Conservation (phyloP, 2,888 invertebrate species). For the Cryptus viduatorius region DNA sequence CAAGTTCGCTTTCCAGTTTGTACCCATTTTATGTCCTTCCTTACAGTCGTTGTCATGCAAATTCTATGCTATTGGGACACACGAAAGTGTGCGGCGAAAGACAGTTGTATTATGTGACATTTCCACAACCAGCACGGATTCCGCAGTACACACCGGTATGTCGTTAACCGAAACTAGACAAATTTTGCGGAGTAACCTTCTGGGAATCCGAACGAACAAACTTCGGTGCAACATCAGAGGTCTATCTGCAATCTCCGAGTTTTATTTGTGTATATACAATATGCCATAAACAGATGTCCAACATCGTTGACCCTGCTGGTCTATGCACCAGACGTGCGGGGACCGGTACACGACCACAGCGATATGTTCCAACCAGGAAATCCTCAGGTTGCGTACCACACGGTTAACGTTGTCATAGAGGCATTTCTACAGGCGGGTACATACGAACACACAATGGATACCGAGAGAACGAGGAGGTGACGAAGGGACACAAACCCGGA, state of each 20-base stretch:
- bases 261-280: constrained; percentile 52
- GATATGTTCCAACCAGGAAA: constrained; percentile 53
- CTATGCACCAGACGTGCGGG: neutral
- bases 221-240: constrained; percentile 6
- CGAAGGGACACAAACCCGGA: constrained; percentile 53
- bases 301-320: constrained; percentile 20
- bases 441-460: constrained; percentile 20
- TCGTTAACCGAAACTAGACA: constrained; percentile 50
- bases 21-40: constrained; percentile 20
- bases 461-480: constrained; percentile 35
- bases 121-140: constrained; percentile 63
- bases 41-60: constrained; percentile 52
- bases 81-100: constrained; percentile 48
- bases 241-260: constrained; percentile 56
- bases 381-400: constrained; percentile 52
- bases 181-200: constrained; percentile 50
- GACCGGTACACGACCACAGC: constrained; percentile 30
- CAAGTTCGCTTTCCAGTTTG: constrained; percentile 28
- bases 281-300: constrained; percentile 36
- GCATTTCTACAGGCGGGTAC: constrained; percentile 40
- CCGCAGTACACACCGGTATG: constrained; percentile 4
- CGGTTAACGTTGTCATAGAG: constrained; percentile 35
- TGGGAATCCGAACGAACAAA: constrained; percentile 56
- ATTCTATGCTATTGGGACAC: constrained; percentile 45
- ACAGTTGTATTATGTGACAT: constrained; percentile 71